Percentiles rank a stretch among this genome's conserved stretches.
phyloP scores from a whole-genome alignment of 1,140 invertebrate species.

The Papilio helenus region DNA sequence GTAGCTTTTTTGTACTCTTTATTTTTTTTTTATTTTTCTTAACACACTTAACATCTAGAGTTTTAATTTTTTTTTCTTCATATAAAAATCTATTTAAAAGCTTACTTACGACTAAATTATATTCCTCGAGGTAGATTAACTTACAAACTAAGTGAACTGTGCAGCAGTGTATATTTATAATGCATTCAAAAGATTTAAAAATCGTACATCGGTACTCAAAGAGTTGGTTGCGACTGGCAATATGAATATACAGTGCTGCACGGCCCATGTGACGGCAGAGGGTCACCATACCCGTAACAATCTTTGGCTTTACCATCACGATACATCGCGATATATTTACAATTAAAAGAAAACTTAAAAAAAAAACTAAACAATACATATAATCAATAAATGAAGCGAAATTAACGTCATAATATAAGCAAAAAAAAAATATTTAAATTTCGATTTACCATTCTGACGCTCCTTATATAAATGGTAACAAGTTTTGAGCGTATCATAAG shows the following conservation, averaged over 20 bases:
- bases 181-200: conserved; percentile 28
- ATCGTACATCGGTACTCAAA: background rate
- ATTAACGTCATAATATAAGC: conserved; percentile 26
- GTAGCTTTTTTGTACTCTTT: conserved; percentile 83
- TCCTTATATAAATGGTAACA: conserved; percentile 28
- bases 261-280: conserved; percentile 79
- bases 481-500: conserved; percentile 31
- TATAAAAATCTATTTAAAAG: conserved; percentile 82
- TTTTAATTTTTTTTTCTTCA: conserved; percentile 71
- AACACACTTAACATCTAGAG: conserved; percentile 67
- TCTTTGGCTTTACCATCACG: conserved; percentile 84
- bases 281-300: conserved; percentile 83
- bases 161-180: conserved; percentile 61
- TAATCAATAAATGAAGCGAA: conserved; percentile 34
- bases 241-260: conserved; percentile 61
- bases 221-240: background rate
- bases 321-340: conserved; percentile 78
- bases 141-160: conserved; percentile 72
- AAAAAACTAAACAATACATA: conserved; percentile 36
- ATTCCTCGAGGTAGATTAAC: conserved; percentile 83
- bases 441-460: conserved; percentile 19
- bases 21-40: conserved; percentile 73
- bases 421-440: conserved; percentile 25
- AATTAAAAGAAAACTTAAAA: conserved; percentile 52
- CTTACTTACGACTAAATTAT: conserved; percentile 75